These are phyloP conservation scores for Bombus balteatus DNA, from an alignment of 1,140 invertebrate genomes.

Conservation along the genomic window DNA sequence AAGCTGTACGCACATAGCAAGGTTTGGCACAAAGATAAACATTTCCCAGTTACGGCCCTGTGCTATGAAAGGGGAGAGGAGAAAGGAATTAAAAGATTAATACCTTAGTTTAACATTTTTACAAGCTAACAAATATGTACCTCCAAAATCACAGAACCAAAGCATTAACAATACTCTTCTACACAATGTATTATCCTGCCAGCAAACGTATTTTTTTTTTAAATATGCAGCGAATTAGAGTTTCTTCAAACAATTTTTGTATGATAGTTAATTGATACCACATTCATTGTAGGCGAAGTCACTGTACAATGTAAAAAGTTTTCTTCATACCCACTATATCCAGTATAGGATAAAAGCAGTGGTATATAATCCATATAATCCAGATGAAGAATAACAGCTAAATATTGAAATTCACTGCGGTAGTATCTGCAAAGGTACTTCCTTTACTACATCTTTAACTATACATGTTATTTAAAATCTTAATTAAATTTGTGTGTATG, in stretches of 20 bases:
- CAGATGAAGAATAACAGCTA: constrained; percentile 77
- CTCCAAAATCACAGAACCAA: constrained; percentile 83
- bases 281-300: constrained; percentile 80
- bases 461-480: neutral
- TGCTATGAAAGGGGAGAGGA: constrained; percentile 64
- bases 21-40: constrained; percentile 80
- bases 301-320: constrained; percentile 83
- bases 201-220: constrained; percentile 67
- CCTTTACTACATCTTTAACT: constrained; percentile 56
- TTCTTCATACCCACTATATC: constrained; percentile 71
- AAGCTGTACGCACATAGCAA: constrained; percentile 71
- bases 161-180: constrained; percentile 80
- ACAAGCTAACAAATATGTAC: constrained; percentile 82
- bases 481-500: neutral
- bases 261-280: constrained; percentile 75
- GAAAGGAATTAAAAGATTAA: constrained; percentile 77
- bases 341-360: constrained; percentile 74
- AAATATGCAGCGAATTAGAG: constrained; percentile 61
- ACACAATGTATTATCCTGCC: constrained; percentile 73
- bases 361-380: constrained; percentile 76
- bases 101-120: constrained; percentile 81
- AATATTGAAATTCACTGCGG: constrained; percentile 77
- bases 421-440: constrained; percentile 77
- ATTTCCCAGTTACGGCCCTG: constrained; percentile 78
- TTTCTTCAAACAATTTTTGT: constrained; percentile 69